phyloP scores from a whole-genome alignment of 2,888 invertebrate genomes.

The Heliconius ismenius region DNA sequence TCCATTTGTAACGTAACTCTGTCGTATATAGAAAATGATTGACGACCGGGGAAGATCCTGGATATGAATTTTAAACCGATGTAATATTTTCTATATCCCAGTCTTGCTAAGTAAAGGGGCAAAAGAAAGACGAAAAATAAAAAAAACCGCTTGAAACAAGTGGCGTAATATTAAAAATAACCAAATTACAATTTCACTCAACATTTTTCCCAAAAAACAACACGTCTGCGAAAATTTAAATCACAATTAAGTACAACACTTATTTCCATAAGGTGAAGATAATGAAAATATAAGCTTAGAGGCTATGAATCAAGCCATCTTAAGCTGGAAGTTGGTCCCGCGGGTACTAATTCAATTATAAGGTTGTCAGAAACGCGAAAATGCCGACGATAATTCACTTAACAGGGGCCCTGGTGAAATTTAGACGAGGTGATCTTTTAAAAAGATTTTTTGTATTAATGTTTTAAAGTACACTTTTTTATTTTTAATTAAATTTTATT shows the following conservation, averaged over 20 bases:
- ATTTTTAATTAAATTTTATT: too few species aligned
- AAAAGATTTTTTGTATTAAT: slow-evolving; percentile 3
- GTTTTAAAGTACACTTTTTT: not conserved
- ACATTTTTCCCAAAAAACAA: not conserved
- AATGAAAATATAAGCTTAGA: slow-evolving; percentile 27
- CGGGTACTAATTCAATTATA: slow-evolving; percentile 30
- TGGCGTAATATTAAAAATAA: too few species aligned
- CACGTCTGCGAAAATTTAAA: slow-evolving; percentile 9
- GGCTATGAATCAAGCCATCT: slow-evolving; percentile 24
- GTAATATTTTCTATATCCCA: too few species aligned
- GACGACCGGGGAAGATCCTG: too few species aligned
- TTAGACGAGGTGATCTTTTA: slow-evolving; percentile 16
- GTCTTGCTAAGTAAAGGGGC: too few species aligned
- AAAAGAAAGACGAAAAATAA: too few species aligned
- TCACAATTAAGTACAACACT: slow-evolving; percentile 21
- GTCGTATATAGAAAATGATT: too few species aligned
- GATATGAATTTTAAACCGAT: too few species aligned
- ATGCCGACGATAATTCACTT: slow-evolving; percentile 26
- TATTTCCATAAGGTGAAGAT: slow-evolving; percentile 24
- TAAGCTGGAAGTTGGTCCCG: slow-evolving; percentile 23
- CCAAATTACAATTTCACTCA: too few species aligned
- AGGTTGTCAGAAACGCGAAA: slow-evolving; percentile 24
- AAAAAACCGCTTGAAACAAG: too few species aligned
- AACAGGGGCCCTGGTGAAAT: slow-evolving; percentile 13
- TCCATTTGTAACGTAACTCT: too few species aligned